Percentiles rank a stretch among this genome's conserved stretches.
These are phyloP conservation scores for Picathartes gymnocephalus DNA, from an alignment of 2,113 vertebrate species.

Conservation along the genomic window DNA sequence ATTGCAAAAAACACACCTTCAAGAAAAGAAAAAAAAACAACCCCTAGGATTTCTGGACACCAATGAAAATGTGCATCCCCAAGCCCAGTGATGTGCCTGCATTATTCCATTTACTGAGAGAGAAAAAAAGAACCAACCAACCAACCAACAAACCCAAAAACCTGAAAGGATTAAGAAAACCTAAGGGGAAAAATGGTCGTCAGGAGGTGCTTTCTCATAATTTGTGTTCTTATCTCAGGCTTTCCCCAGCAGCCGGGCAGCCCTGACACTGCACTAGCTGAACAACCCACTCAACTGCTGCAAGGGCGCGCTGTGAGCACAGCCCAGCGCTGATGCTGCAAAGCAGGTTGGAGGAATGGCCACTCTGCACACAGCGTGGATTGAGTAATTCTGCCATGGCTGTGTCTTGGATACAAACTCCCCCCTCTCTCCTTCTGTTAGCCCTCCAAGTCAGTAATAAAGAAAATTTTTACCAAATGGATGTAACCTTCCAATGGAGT, in stretches of 20 bases:
- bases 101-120: background rate
- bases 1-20: background rate
- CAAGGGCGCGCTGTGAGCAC: background rate
- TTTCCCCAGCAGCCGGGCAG: background rate
- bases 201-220: background rate
- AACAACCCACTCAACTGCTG: background rate
- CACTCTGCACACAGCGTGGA: too few species aligned
- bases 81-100: background rate
- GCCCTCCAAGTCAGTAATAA: background rate
- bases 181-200: background rate
- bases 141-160: accelerated
- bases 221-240: background rate
- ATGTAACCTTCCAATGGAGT: background rate
- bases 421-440: background rate
- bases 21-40: background rate
- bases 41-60: background rate
- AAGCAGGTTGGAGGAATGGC: background rate
- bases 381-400: background rate
- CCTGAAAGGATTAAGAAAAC: background rate
- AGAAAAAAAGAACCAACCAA: background rate
- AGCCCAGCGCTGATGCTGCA: background rate
- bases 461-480: background rate
- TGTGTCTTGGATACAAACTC: background rate
- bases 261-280: background rate
- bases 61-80: background rate